Evolutionary conservation across 2,888 invertebrate genomes (phyloP), one percentile per base, ranked within the genome.

Genomic region (Limnephilus lunatus): DNA sequence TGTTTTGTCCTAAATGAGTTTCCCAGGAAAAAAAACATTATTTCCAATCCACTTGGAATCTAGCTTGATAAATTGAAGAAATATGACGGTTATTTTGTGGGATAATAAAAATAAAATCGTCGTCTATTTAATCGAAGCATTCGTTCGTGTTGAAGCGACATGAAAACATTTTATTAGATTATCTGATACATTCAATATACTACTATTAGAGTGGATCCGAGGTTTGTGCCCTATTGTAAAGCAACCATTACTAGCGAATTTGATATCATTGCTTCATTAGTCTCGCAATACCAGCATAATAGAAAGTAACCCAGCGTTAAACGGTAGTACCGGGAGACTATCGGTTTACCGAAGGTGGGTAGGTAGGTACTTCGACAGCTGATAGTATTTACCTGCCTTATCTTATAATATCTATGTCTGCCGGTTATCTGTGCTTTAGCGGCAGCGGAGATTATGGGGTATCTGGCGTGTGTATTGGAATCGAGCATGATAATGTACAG

Each of bases 301-400:
- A 83, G 83, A 83, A 83, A 83, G 83, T 83, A 83, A 32, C 19
- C 15, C 31, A 83, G 83, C 83, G 9, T 19, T 30, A 82, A 82
- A 82, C 83, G 83, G 32, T 83, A 83, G 31, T 32, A 30, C 14
- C 82, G 82, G 31, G 82, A 19, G 14, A 53, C 53, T 53, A 48
- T 53, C 14, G 53, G 53, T 53, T 53, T 19, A 53, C 53, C 15
- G 53, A 68, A 25, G 53, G 53, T 15, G 53, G 25, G 53, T 68
- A 25, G 25, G 53, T 68, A 25, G 53, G 53, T 68, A 25, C 53
- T n/a, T 83, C 35, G 35, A 31, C 31, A 83, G 19, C 35, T 32
- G 83, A 89, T 89, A 68, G 30, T 32, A 25, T 35, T 89, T 89
- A 89, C 32, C 88, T 81, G 35, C 25, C 68, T 25, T 68, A 68